phyloP scores from a whole-genome alignment of 1,140 invertebrate genomes.

The Tetraneura akinire region DNA sequence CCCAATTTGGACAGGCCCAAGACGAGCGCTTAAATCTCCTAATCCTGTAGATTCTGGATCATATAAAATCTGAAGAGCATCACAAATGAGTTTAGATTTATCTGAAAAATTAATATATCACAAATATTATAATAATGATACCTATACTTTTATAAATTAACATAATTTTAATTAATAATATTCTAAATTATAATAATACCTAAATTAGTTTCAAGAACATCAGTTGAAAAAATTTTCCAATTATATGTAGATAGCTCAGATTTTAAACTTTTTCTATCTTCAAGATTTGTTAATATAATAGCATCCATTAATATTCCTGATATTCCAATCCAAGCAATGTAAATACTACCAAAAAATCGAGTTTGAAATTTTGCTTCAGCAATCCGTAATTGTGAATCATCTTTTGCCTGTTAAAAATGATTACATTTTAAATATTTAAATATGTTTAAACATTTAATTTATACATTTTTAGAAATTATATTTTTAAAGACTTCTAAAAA shows the following conservation, averaged over 20 bases:
- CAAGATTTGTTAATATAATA: conserved; percentile 72
- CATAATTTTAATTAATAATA: conserved; percentile 7
- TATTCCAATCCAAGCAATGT: conserved; percentile 77
- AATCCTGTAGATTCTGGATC: conserved; percentile 75
- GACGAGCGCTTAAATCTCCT: conserved; percentile 77
- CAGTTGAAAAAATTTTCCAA: conserved; percentile 89
- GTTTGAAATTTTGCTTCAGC: conserved; percentile 80
- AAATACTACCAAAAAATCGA: conserved; percentile 76
- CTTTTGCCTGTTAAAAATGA: conserved; percentile 60
- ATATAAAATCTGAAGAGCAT: conserved; percentile 81
- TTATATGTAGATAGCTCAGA: conserved; percentile 69
- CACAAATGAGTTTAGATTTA: conserved; percentile 68
- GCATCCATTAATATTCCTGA: conserved; percentile 71
- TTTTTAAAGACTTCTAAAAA: too few species aligned
- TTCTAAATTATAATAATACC: conserved; percentile 60
- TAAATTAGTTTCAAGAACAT: conserved; percentile 78
- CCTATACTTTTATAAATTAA: neutral
- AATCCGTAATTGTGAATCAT: conserved; percentile 73
- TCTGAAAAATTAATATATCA: conserved; percentile 58
- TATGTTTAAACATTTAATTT: too few species aligned
- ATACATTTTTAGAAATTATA: too few species aligned
- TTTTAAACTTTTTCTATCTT: conserved; percentile 64
- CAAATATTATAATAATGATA: neutral
- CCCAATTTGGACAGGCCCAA: conserved; percentile 75
- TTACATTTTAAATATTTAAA: too few species aligned